These are phyloP conservation scores for Microtus oregoni DNA, from an alignment of 2,113 vertebrate species.

Conservation along the genomic window DNA sequence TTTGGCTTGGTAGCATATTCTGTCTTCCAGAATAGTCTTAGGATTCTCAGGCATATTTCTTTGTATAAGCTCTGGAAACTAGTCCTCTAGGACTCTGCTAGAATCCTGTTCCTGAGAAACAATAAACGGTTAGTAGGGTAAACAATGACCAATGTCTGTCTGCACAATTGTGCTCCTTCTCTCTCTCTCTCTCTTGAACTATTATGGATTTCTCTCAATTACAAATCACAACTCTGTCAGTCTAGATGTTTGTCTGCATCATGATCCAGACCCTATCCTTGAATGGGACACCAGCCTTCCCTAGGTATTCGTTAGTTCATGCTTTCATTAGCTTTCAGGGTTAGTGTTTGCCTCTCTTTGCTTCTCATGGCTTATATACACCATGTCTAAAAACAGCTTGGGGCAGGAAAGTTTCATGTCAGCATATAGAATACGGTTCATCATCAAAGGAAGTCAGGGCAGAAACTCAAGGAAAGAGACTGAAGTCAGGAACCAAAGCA, in stretches of 20 bases:
- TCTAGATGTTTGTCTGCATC: background rate
- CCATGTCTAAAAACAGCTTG: background rate
- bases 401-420: background rate
- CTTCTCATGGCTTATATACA: background rate
- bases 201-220: background rate
- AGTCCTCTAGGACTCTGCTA: background rate
- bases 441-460: background rate
- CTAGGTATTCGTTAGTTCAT: background rate
- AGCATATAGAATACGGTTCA: background rate
- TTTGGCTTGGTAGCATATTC: background rate
- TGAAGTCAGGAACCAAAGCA: background rate
- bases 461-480: background rate
- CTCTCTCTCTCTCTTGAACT: background rate
- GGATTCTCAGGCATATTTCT: background rate
- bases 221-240: background rate
- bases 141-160: background rate
- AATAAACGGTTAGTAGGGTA: background rate
- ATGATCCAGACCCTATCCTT: background rate
- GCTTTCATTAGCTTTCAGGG: background rate
- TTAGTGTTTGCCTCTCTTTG: background rate
- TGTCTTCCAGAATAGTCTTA: background rate
- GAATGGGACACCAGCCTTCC: background rate
- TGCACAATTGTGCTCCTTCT: background rate
- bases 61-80: background rate
- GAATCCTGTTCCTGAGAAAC: background rate